Percentiles rank a stretch among this genome's conserved stretches.
These are phyloP conservation scores for Pachyuromys duprasi DNA, from an alignment of 2,797 vertebrate genomes.

Conservation along the genomic window DNA sequence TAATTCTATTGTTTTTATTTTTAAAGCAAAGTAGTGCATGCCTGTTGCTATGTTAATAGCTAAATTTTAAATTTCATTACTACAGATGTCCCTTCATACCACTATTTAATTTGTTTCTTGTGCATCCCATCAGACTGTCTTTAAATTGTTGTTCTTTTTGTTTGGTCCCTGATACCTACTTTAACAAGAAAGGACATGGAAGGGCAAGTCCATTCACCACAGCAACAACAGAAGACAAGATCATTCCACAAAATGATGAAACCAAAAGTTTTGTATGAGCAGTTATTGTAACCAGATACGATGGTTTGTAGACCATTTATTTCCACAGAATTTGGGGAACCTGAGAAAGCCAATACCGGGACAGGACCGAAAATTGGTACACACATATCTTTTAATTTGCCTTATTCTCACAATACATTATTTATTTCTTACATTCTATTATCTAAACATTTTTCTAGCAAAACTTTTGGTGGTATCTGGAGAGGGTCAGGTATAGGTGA, in stretches of 20 bases:
- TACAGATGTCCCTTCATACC: not conserved
- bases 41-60: not conserved
- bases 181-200: conserved; percentile 65
- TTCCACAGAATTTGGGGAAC: not conserved
- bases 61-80: not conserved
- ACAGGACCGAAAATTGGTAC: not conserved
- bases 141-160: not conserved
- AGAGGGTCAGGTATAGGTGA: not conserved
- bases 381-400: not conserved
- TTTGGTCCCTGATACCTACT: not conserved
- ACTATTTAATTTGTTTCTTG: not conserved
- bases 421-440: not conserved
- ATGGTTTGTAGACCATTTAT: not conserved
- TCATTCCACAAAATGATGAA: conserved; percentile 39
- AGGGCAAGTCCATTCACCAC: conserved; percentile 67
- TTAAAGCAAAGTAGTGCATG: not conserved
- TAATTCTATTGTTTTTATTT: conserved; percentile 10
- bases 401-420: not conserved
- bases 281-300: not conserved
- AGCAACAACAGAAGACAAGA: conserved; percentile 82
- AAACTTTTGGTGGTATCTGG: not conserved
- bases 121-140: not conserved
- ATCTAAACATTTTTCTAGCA: not conserved
- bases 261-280: not conserved
- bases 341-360: not conserved